Conservation (phyloP, 2,797 vertebrate genomes). For the Tokudaia muenninki region DNA sequence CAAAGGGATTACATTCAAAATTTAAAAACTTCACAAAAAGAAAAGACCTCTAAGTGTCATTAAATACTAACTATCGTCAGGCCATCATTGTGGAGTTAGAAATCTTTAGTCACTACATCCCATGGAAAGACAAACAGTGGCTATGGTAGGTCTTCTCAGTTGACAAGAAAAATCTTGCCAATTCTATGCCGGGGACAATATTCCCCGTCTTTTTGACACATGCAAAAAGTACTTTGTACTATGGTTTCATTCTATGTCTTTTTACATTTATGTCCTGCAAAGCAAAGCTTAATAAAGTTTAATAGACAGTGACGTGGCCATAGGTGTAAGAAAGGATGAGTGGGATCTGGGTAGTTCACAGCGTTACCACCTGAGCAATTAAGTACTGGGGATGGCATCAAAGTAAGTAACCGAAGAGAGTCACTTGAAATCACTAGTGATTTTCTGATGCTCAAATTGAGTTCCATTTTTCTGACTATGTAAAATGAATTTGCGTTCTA, state of each 20-base stretch:
- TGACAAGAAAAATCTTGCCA: slow-evolving; percentile 51
- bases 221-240: background rate
- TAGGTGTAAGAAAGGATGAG: background rate
- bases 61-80: slow-evolving; percentile 36
- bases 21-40: background rate
- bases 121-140: slow-evolving; percentile 33
- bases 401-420: slow-evolving; percentile 45
- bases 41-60: background rate
- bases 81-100: background rate
- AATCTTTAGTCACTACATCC: background rate
- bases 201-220: background rate
- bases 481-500: slow-evolving; percentile 38
- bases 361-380: background rate
- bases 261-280: background rate
- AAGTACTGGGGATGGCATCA: background rate
- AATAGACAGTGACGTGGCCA: slow-evolving; percentile 19
- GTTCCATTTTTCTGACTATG: background rate
- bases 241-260: slow-evolving; percentile 14
- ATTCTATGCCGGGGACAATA: background rate
- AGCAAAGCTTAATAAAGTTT: slow-evolving; percentile 56
- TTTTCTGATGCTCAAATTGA: slow-evolving; percentile 49
- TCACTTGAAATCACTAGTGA: slow-evolving; percentile 53
- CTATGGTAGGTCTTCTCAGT: background rate
- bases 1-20: background rate
- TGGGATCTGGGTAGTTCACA: slow-evolving; percentile 6